A percentile compares a stretch with the other conserved stretches of the same genome.
Evolutionary conservation across 2,113 vertebrate genomes (phyloP).

Genomic region (Melanotaenia duboulayi): DNA sequence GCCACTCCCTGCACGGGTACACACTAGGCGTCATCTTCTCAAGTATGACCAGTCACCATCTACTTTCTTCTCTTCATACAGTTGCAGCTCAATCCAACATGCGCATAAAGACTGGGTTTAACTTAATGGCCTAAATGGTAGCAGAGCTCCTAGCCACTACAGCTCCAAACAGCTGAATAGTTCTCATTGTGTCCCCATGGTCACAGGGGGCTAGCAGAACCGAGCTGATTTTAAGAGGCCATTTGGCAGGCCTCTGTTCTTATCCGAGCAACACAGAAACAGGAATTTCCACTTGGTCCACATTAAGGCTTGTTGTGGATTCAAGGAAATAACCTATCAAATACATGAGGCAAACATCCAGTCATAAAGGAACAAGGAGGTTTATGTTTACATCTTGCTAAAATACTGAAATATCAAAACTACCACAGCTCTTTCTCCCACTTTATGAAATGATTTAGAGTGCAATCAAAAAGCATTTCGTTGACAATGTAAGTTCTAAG

Average conservation of each 20-base stretch:
- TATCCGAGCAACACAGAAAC: constrained; percentile 71
- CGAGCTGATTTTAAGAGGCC: constrained; percentile 75
- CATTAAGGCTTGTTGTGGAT: constrained; percentile 46
- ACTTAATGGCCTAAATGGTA: constrained; percentile 79
- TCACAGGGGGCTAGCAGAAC: constrained; percentile 77
- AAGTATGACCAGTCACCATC: constrained; percentile 47
- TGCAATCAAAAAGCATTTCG: neutral
- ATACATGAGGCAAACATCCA: constrained; percentile 29
- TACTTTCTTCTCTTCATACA: constrained; percentile 55
- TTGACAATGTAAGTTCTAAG: neutral
- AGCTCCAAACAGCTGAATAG: constrained; percentile 77
- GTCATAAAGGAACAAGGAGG: constrained; percentile 1
- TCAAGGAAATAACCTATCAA: neutral
- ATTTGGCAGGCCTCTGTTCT: constrained; percentile 75
- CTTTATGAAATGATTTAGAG: neutral
- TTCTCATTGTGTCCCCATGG: constrained; percentile 79
- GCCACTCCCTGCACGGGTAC: constrained; percentile 19
- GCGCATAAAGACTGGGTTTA: constrained; percentile 76
- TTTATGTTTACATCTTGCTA: neutral
- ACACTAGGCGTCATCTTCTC: constrained; percentile 49
- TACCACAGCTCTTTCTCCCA: neutral
- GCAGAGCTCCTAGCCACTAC: constrained; percentile 71
- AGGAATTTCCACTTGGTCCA: constrained; percentile 71
- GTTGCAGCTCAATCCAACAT: constrained; percentile 66
- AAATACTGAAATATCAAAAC: constrained; percentile 1